A percentile compares a stretch with the other conserved stretches of the same genome.
Conservation (phyloP, 2,888 invertebrate genomes). For the Acleris holmiana region DNA sequence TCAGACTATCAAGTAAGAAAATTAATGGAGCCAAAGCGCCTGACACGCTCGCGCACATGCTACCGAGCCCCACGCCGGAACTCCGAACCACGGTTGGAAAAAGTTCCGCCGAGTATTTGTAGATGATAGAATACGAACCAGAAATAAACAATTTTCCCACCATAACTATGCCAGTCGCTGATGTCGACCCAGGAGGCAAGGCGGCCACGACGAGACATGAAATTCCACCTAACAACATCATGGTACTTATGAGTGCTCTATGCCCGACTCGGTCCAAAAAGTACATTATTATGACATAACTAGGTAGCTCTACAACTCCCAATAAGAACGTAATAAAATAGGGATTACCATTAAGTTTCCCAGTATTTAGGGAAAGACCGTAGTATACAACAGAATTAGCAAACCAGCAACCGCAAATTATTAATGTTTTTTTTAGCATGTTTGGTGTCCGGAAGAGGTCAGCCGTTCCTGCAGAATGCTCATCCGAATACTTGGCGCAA, state of each 20-base stretch:
- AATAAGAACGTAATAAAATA: conserved; percentile 91
- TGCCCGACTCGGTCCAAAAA: conserved; percentile 91
- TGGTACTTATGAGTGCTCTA: conserved; percentile 89
- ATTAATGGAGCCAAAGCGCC: conserved; percentile 92
- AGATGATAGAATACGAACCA: conserved; percentile 93
- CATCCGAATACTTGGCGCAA: conserved; percentile 72
- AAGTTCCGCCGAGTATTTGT: conserved; percentile 94
- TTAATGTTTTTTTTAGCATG: conserved; percentile 90
- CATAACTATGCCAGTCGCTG: conserved; percentile 87
- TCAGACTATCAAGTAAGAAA: conserved; percentile 89
- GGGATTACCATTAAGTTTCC: conserved; percentile 91
- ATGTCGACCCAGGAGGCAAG: conserved; percentile 86
- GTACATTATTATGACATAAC: conserved; percentile 89
- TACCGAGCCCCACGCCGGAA: conserved; percentile 92
- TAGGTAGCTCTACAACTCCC: conserved; percentile 92
- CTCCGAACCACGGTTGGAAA: conserved; percentile 94
- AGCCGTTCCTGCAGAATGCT: conserved; percentile 84
- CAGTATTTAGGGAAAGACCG: conserved; percentile 91
- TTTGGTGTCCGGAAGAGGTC: conserved; percentile 92
- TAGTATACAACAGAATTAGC: conserved; percentile 94
- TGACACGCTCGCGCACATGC: conserved; percentile 93
- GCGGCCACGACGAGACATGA: conserved; percentile 90
- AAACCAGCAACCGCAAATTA: conserved; percentile 93
- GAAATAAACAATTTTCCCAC: conserved; percentile 93
- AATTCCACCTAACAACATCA: conserved; percentile 91